Conservation (phyloP, 2,797 vertebrate species). For the Euphonia xanthogaster region DNA sequence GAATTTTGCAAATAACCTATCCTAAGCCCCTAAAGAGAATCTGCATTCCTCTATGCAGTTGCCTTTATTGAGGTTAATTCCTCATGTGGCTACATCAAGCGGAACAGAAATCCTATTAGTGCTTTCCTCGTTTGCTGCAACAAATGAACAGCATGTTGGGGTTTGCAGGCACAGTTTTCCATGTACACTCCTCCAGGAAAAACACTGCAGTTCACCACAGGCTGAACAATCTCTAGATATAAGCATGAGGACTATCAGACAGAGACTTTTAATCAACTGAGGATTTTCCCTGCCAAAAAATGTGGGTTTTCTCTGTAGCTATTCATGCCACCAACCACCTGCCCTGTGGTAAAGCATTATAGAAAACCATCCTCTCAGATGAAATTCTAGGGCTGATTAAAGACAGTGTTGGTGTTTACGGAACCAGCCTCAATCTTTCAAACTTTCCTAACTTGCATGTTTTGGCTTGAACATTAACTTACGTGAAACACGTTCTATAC, state of each 20-base stretch:
- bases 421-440: neutral
- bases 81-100: neutral
- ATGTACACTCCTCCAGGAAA: neutral
- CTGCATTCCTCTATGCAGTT: neutral
- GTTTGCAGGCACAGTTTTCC: neutral
- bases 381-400: neutral
- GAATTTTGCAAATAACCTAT: neutral
- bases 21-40: conserved; percentile 16
- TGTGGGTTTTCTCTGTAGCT: neutral
- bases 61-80: conserved; percentile 42
- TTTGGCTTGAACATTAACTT: neutral
- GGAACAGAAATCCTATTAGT: conserved; percentile 25
- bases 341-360: neutral
- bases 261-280: neutral
- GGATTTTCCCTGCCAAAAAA: neutral
- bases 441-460: neutral
- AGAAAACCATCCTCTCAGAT: neutral
- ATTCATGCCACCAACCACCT: neutral
- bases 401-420: neutral
- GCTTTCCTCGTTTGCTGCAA: neutral
- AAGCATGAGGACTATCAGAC: neutral
- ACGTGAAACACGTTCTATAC: rapidly evolving
- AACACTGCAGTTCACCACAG: neutral
- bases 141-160: neutral
- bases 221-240: neutral